A percentile compares a stretch with the other conserved stretches of the same genome.
Evolutionary conservation across 1,140 invertebrate species (phyloP).

Genomic region (Heliothis virescens): DNA sequence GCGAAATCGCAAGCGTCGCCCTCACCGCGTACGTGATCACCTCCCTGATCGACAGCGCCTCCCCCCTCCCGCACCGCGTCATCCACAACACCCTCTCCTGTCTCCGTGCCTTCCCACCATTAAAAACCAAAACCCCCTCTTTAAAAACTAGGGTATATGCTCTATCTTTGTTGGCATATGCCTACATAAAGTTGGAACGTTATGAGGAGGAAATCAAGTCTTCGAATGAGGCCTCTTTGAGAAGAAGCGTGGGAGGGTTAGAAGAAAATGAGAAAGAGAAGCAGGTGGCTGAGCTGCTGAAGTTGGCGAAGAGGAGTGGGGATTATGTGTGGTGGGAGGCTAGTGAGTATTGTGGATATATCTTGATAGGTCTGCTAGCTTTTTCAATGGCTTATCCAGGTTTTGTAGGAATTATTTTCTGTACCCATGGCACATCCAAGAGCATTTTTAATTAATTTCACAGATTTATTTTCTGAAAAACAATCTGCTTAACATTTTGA

Average conservation of each 20-base stretch:
- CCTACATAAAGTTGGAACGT: constrained; percentile 66
- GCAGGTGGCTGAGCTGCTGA: constrained; percentile 67
- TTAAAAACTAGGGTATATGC: constrained; percentile 62
- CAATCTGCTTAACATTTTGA: too few relatives aligned
- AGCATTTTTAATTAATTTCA: too few relatives aligned
- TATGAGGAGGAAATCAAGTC: constrained; percentile 74
- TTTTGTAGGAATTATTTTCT: too few relatives aligned
- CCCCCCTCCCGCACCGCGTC: constrained; percentile 73
- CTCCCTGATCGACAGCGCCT: constrained; percentile 87
- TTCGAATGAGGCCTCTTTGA: constrained; percentile 65
- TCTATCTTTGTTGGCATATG: constrained; percentile 66
- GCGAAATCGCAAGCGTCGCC: constrained; percentile 87
- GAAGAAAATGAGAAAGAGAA: constrained; percentile 66
- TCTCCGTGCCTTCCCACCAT: constrained; percentile 78
- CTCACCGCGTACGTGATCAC: constrained; percentile 90
- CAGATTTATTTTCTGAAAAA: too few relatives aligned
- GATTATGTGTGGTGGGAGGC: constrained; percentile 84
- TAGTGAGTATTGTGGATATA: constrained; percentile 61
- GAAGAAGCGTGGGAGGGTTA: constrained; percentile 54
- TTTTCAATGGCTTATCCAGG: too few relatives aligned
- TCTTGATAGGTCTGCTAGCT: too few relatives aligned
- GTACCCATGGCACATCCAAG: too few relatives aligned
- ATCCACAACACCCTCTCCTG: constrained; percentile 87
- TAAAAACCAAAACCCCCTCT: constrained; percentile 61
- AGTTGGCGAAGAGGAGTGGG: constrained; percentile 68